Percentiles rank a stretch among this genome's conserved stretches.
These are phyloP conservation scores for Montipora sp. DNA, from an alignment of 64 coral and sea anemone species.

Conservation along the genomic window DNA sequence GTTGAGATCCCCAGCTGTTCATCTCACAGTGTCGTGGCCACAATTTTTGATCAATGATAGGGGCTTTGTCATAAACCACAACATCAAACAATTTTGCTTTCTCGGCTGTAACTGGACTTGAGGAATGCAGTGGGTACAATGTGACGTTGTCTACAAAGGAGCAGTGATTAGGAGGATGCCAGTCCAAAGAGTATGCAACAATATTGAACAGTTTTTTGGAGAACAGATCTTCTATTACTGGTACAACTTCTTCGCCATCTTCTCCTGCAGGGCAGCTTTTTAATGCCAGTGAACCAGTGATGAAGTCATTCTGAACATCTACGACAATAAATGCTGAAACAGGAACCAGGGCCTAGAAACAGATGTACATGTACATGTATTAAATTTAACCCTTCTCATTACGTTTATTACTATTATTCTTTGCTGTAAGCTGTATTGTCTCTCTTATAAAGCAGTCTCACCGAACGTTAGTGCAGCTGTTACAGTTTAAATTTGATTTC, in stretches of 20 bases:
- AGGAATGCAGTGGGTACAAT: slow-evolving; percentile 71
- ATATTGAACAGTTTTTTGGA: slow-evolving; percentile 66
- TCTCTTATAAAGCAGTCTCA: too few relatives aligned
- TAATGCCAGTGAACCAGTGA: slow-evolving; percentile 78
- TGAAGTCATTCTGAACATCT: slow-evolving; percentile 98
- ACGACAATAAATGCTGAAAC: slow-evolving; percentile 71
- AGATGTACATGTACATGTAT: slow-evolving; percentile 10
- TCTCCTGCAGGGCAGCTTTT: slow-evolving; percentile 72
- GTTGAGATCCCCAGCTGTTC: slow-evolving; percentile 85
- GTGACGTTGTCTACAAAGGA: slow-evolving; percentile 85
- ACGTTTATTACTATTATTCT: too few relatives aligned
- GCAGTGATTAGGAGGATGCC: slow-evolving; percentile 91
- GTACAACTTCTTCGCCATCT: slow-evolving; percentile 79
- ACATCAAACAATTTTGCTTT: slow-evolving; percentile 81
- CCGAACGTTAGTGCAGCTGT: too few relatives aligned
- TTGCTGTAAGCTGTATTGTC: too few relatives aligned
- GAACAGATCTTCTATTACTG: slow-evolving; percentile 72
- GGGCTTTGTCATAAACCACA: slow-evolving; percentile 68
- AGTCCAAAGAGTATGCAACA: slow-evolving; percentile 82
- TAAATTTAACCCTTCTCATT: background rate
- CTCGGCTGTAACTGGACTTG: slow-evolving; percentile 63
- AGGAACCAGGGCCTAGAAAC: slow-evolving; percentile 47
- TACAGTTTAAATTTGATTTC: too few relatives aligned
- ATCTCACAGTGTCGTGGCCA: slow-evolving; percentile 89
- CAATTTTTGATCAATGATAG: slow-evolving; percentile 72